Evolutionary conservation across 2,113 vertebrate species (phyloP).

Genomic region (Rutilus rutilus): DNA sequence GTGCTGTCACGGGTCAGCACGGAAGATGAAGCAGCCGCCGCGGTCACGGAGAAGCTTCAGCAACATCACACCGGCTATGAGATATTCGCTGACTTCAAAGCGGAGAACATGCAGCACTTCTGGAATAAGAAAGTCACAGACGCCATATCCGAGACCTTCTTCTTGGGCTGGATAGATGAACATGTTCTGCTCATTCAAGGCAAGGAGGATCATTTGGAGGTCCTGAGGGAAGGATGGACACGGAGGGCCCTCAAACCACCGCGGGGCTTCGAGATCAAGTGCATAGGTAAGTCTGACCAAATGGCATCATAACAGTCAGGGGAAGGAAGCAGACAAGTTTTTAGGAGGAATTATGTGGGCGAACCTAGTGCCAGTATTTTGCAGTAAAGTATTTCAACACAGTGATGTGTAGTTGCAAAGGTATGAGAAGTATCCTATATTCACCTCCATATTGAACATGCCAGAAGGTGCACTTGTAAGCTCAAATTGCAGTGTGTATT

Average conservation of each 20-base stretch:
- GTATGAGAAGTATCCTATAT: background rate
- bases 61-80: conserved; percentile 86
- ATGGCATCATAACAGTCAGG: background rate
- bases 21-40: conserved; percentile 31
- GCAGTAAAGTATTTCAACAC: background rate
- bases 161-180: conserved; percentile 94
- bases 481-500: background rate
- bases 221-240: conserved; percentile 89
- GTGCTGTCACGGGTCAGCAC: conserved; percentile 76
- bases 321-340: background rate
- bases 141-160: conserved; percentile 89
- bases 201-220: conserved; percentile 88
- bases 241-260: conserved; percentile 87
- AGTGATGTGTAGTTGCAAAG: background rate
- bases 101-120: conserved; percentile 93
- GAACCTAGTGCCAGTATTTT: background rate
- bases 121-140: conserved; percentile 90
- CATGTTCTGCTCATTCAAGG: conserved; percentile 91
- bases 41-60: conserved; percentile 65
- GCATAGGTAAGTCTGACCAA: conserved; percentile 79
- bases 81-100: conserved; percentile 93
- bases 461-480: background rate
- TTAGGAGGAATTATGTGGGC: background rate
- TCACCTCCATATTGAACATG: background rate
- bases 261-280: conserved; percentile 86